Base-by-base conservation (phyloP, 1,140 invertebrate species). In the Trichonephila clavipes region DNA sequence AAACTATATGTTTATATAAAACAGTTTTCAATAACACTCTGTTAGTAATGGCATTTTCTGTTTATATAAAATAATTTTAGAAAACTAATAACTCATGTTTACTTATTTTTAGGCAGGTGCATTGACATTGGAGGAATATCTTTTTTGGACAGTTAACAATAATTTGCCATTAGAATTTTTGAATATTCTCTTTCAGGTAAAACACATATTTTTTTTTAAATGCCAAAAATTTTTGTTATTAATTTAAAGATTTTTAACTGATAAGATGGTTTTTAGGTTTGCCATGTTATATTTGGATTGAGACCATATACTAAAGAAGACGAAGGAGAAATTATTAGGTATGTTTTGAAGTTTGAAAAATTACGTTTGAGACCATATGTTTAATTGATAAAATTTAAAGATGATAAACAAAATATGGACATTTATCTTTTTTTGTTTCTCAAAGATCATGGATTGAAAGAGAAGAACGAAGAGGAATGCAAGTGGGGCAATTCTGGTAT, bases 401-500 rank as follows among this genome's bases (percentile, higher is more conserved):
- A 77, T 24, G 8, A 77, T 77, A 77, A 77, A 0, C 16, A 77
- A 7, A 12, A 10, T 12, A 2, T 72, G 4, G 2, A 72, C 16
- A 1, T 28, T 77, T 21, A 18, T 14, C 6, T 3, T 28, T 5
- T 28, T 77, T 64, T 34, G 21, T 88, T n/a, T 64, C 51, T 88
- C 95, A 40, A 92, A 96, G 96, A 77, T 97, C 97, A 1, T 98
- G 98, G 98, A 95, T 98, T 83, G 96, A 97, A 19, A 96, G 98
- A 82, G 98, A 98, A 95, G 97, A 97, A 94, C 96, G 96, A 24
- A 96, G 97, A 72, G 97, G 97, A 0, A 97, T 97, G 94, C 96
- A 97, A 66, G 96, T 97, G 34, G 98, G 98, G 2, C 98, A 98
- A 96, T 97, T 98, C 95, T 98, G 98, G 98, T 98, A 98, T 96